These are phyloP conservation scores for Gambusia holbrooki DNA, from an alignment of 2,113 vertebrate genomes.

Conservation along the genomic window DNA sequence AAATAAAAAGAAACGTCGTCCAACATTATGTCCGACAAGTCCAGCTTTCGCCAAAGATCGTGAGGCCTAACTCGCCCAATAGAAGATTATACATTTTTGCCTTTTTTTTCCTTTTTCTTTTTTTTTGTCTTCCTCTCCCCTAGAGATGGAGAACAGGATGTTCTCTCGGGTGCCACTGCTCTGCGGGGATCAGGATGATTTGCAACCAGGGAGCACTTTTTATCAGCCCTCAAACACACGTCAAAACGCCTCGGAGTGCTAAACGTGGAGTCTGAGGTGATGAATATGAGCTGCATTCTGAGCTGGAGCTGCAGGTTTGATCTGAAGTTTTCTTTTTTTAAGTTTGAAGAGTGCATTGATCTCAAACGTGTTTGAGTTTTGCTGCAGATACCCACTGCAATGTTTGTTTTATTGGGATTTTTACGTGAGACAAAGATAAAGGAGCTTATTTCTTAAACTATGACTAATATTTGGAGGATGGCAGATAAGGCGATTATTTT, in stretches of 20 bases:
- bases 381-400: neutral
- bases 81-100: conserved; percentile 2
- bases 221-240: neutral
- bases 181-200: neutral
- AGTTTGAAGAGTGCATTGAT: neutral
- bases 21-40: neutral
- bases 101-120: no score
- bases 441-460: no score
- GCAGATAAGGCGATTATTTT: no score
- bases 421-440: neutral
- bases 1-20: conserved; percentile 15
- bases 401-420: neutral
- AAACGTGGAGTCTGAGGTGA: neutral
- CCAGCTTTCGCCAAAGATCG: neutral
- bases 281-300: neutral
- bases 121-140: neutral
- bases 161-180: neutral
- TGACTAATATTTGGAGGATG: no score
- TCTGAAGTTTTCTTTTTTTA: neutral
- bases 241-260: neutral
- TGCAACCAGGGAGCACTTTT: neutral
- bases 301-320: neutral
- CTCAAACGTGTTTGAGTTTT: neutral
- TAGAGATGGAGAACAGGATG: conserved; percentile 3
- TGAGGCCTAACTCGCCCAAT: neutral